A percentile compares a stretch with the other conserved stretches of the same genome.
phyloP scores from a whole-genome alignment of 2,888 invertebrate genomes.

The Eupeodes latifasciatus region DNA sequence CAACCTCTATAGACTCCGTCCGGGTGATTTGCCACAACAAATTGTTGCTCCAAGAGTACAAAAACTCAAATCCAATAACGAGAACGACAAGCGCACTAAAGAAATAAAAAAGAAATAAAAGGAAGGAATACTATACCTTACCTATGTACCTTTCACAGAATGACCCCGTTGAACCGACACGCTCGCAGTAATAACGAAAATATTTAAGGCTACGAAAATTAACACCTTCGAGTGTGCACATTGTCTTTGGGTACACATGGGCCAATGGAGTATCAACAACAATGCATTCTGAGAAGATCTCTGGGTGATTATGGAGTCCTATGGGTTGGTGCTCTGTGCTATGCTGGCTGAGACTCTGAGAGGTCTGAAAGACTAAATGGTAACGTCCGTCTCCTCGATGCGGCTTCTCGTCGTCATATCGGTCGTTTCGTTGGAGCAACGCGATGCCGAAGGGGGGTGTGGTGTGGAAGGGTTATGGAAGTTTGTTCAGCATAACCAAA shows the following conservation, averaged over 20 bases:
- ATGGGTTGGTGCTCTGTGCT: slow-evolving; percentile 26
- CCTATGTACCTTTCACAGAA: slow-evolving; percentile 61
- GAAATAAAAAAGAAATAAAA: not conserved
- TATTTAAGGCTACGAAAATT: slow-evolving; percentile 84
- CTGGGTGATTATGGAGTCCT: slow-evolving; percentile 61
- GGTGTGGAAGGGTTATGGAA: slow-evolving; percentile 53
- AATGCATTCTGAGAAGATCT: slow-evolving; percentile 72
- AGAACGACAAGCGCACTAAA: too few species aligned
- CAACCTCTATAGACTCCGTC: slow-evolving; percentile 35
- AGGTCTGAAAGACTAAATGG: slow-evolving; percentile 67
- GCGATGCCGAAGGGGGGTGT: too few species aligned
- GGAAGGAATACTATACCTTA: too few species aligned
- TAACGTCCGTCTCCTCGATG: slow-evolving; percentile 13
- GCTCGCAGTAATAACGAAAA: slow-evolving; percentile 84
- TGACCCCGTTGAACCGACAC: slow-evolving; percentile 84
- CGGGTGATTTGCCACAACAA: slow-evolving; percentile 74
- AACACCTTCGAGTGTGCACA: slow-evolving; percentile 81
- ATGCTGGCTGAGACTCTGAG: not conserved
- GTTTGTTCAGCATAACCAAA: slow-evolving; percentile 75
- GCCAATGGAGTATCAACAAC: slow-evolving; percentile 48
- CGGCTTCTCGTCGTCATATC: too few species aligned
- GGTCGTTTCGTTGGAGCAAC: too few species aligned
- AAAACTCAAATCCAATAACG: slow-evolving; percentile 1
- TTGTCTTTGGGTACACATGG: slow-evolving; percentile 46
- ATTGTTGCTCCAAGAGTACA: slow-evolving; percentile 55